phyloP scores from a whole-genome alignment of 2,797 vertebrate species.

The Hydrolagus colliei region DNA sequence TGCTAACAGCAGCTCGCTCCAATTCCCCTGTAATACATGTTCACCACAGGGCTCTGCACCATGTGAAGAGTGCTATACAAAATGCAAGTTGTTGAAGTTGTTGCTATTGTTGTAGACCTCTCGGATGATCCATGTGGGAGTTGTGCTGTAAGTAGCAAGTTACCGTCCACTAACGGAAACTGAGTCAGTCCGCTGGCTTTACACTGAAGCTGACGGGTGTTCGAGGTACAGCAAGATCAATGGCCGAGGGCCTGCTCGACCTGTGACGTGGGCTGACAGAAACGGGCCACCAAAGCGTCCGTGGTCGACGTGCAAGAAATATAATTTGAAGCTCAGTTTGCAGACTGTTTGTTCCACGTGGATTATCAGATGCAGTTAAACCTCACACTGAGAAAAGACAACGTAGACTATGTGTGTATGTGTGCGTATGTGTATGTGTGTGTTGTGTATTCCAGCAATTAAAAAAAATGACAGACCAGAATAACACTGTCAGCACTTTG shows the following conservation, averaged over 20 bases:
- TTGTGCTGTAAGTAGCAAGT: too few species aligned
- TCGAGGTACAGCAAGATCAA: not conserved
- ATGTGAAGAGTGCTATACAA: too few species aligned
- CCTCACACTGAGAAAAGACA: not conserved
- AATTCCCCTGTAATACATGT: not conserved
- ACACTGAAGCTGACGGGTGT: not conserved
- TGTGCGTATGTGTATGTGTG: too few species aligned
- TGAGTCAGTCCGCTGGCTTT: not conserved
- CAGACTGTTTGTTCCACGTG: not conserved
- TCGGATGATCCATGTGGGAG: too few species aligned
- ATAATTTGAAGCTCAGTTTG: not conserved
- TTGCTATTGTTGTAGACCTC: too few species aligned
- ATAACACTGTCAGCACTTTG: not conserved
- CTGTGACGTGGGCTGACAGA: not conserved
- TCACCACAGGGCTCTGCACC: not conserved
- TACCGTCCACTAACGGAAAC: too few species aligned
- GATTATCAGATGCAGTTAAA: not conserved
- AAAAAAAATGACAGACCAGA: not conserved
- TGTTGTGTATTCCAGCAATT: too few species aligned
- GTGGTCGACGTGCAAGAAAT: not conserved
- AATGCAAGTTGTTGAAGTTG: too few species aligned
- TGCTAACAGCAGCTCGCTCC: not conserved
- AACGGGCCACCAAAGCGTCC: not conserved
- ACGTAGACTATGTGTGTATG: not conserved
- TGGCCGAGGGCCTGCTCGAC: not conserved